Evolutionary conservation across 2,797 vertebrate species (phyloP).

Genomic region (Apogon talboti): DNA sequence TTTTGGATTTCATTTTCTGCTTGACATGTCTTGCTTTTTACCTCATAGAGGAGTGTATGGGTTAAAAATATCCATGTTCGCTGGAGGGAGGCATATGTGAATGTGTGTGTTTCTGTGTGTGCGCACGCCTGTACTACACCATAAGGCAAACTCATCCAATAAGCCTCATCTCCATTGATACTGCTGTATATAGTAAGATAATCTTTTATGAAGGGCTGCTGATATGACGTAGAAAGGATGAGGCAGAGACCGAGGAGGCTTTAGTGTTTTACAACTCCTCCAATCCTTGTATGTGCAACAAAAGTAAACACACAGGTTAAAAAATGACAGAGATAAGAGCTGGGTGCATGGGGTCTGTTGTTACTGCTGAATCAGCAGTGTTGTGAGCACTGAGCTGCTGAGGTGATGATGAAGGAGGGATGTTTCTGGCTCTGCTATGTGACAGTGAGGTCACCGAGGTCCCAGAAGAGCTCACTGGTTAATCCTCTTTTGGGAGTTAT

Average conservation of each 20-base stretch:
- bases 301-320: constrained; percentile 41
- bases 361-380: constrained; percentile 58
- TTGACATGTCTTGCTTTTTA: constrained; percentile 48
- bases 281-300: not conserved
- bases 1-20: constrained; percentile 58
- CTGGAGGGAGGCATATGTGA: constrained; percentile 37
- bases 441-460: constrained; percentile 75
- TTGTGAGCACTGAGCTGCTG: constrained; percentile 33
- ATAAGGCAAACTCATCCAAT: constrained; percentile 66
- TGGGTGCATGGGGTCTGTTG: constrained; percentile 1
- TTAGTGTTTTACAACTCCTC: constrained; percentile 25
- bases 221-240: constrained; percentile 67
- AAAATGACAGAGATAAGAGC: constrained; percentile 28
- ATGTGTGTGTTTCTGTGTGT: constrained; percentile 2
- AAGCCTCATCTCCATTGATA: constrained; percentile 74
- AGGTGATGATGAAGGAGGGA: constrained; percentile 63
- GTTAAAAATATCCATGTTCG: constrained; percentile 66
- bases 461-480: constrained; percentile 73
- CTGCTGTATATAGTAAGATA: constrained; percentile 76
- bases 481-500: constrained; percentile 85
- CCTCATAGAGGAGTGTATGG: constrained; percentile 19
- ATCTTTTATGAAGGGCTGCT: constrained; percentile 75
- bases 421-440: constrained; percentile 65
- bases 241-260: constrained; percentile 31
- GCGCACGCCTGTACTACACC: constrained; percentile 12